Evolutionary conservation across 2,113 vertebrate genomes (phyloP).

Genomic region (Lepus europaeus): DNA sequence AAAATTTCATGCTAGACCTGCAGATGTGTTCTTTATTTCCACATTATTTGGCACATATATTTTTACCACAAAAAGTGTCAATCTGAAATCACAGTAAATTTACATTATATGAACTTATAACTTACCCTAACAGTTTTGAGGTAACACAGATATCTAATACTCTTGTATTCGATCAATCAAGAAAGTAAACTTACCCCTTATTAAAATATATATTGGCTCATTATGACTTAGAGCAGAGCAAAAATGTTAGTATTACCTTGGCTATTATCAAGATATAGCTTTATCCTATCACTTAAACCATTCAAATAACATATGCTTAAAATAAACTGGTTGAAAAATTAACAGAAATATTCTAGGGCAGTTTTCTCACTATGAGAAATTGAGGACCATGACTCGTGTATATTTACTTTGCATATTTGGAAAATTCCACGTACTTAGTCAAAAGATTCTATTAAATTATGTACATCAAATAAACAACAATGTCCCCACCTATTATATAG

Average conservation of each 20-base stretch:
- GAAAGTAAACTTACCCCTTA: not conserved
- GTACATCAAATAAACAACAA: not conserved
- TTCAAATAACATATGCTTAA: not conserved
- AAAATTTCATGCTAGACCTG: not conserved
- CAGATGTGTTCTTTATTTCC: not conserved
- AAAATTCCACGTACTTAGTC: not conserved
- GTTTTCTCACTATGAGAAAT: not conserved
- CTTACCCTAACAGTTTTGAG: not conserved
- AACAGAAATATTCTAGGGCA: not conserved
- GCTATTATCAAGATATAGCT: not conserved
- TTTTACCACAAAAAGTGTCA: constrained; percentile 18
- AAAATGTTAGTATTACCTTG: not conserved
- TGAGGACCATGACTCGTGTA: not conserved
- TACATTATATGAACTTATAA: not conserved
- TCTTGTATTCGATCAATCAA: not conserved
- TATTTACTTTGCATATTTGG: not conserved
- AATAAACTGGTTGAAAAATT: not conserved
- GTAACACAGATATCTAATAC: not conserved
- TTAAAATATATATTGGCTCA: not conserved
- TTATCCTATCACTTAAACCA: not conserved
- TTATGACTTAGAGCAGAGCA: not conserved
- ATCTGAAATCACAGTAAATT: not conserved
- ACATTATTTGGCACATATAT: not conserved
- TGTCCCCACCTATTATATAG: not conserved
- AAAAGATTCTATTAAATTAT: not conserved